phyloP scores from a whole-genome alignment of 2,797 vertebrate genomes.

The Emydoidea blandingii region DNA sequence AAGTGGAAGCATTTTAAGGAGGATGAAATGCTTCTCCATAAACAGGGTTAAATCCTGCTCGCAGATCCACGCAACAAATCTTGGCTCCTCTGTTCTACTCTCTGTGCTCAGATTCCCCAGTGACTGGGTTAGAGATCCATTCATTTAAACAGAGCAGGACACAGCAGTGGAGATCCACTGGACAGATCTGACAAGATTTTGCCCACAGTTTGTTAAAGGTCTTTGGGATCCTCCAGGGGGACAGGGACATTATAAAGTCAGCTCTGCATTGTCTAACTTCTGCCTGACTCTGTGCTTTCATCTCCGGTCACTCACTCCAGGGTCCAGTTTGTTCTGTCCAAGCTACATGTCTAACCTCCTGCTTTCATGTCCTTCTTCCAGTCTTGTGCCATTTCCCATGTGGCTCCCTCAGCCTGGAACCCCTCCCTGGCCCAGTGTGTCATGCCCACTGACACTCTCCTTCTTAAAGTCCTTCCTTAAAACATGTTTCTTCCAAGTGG shows the following conservation, averaged over 20 bases:
- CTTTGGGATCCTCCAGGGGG: neutral
- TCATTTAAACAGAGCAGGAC: neutral
- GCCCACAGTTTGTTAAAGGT: neutral
- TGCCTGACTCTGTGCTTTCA: neutral
- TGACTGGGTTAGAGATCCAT: neutral
- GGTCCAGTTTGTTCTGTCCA: neutral
- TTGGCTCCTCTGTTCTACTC: neutral
- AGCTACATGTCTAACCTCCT: neutral
- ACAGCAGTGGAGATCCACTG: neutral
- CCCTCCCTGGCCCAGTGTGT: neutral
- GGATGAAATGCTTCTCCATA: neutral
- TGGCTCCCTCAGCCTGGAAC: neutral
- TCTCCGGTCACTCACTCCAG: neutral
- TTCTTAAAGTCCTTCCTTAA: neutral
- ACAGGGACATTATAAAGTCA: neutral
- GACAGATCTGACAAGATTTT: neutral
- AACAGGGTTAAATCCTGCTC: neutral
- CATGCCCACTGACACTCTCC: neutral
- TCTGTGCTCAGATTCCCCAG: neutral
- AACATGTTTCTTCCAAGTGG: neutral
- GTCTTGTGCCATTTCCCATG: neutral
- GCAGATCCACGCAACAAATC: neutral
- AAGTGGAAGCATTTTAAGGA: conserved; percentile 23
- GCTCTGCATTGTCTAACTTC: neutral
- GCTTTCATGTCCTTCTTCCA: neutral